Percentiles rank a stretch among this genome's conserved stretches.
phyloP scores from a whole-genome alignment of 1,140 invertebrate species.

The Pogonomyrmex californicus region DNA sequence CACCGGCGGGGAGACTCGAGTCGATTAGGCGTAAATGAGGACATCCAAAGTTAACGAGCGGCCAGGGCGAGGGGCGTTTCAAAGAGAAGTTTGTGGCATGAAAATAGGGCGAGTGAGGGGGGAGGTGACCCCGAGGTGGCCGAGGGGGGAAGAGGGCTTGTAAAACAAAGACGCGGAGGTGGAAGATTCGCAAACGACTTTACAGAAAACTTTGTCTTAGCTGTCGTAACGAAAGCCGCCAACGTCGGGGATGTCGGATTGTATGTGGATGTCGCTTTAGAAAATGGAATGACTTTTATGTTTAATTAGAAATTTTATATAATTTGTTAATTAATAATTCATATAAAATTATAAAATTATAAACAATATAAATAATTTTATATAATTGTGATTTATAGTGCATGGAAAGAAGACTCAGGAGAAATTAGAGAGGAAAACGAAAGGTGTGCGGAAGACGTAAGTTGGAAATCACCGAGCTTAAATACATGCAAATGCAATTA shows the following conservation, averaged over 20 bases:
- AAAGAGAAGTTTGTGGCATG: constrained; percentile 67
- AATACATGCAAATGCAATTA: neutral
- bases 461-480: neutral
- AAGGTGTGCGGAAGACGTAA: too few relatives aligned
- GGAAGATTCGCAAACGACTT: constrained; percentile 64
- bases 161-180: constrained; percentile 60
- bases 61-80: constrained; percentile 52
- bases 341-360: too few relatives aligned
- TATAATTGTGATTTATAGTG: too few relatives aligned
- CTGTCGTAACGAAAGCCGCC: constrained; percentile 57
- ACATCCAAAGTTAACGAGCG: constrained; percentile 74
- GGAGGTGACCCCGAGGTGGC: constrained; percentile 8
- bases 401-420: too few relatives aligned
- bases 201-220: constrained; percentile 66
- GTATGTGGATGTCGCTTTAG: neutral
- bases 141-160: neutral
- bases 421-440: too few relatives aligned
- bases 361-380: neutral
- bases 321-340: too few relatives aligned
- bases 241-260: neutral
- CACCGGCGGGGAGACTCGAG: constrained; percentile 62
- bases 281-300: neutral
- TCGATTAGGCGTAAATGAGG: constrained; percentile 77
- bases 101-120: constrained; percentile 57
- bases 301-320: too few relatives aligned